Percentiles rank a stretch among this genome's conserved stretches.
Conservation (phyloP, 1,140 invertebrate species). For the Phymastichus coffea region DNA sequence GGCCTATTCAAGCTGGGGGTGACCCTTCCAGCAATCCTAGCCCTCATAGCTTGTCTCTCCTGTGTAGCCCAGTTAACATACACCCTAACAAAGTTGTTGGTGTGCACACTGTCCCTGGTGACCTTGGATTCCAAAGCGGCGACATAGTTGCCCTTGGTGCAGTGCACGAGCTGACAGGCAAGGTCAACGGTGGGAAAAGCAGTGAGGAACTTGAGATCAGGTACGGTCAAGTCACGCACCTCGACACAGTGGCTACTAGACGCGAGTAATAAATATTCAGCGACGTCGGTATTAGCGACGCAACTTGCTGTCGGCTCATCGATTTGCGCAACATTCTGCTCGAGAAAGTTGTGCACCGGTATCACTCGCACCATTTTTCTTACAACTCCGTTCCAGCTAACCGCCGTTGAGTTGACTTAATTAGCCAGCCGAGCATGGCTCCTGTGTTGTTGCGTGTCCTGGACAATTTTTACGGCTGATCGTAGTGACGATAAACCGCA, state of each 20-base stretch:
- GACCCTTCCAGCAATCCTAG: constrained; percentile 68
- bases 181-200: constrained; percentile 67
- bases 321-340: constrained; percentile 65
- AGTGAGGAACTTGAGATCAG: constrained; percentile 55
- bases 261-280: constrained; percentile 60
- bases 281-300: constrained; percentile 48
- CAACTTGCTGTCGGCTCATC: constrained; percentile 66
- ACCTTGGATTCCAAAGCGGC: constrained; percentile 65
- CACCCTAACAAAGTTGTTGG: constrained; percentile 62
- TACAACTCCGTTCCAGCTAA: neutral
- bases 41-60: constrained; percentile 65
- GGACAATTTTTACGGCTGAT: too few species aligned
- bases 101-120: constrained; percentile 55
- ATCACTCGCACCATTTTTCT: constrained; percentile 67
- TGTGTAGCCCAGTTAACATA: constrained; percentile 65
- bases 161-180: constrained; percentile 62
- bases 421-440: neutral
- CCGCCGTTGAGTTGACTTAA: neutral
- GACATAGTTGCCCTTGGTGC: constrained; percentile 63
- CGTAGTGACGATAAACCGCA: too few species aligned
- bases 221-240: constrained; percentile 59
- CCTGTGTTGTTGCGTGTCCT: too few species aligned
- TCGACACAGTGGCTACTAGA: constrained; percentile 64
- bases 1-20: constrained; percentile 64
- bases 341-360: constrained; percentile 68